phyloP scores from a whole-genome alignment of 2,888 invertebrate genomes.

The Thumatha senex region DNA sequence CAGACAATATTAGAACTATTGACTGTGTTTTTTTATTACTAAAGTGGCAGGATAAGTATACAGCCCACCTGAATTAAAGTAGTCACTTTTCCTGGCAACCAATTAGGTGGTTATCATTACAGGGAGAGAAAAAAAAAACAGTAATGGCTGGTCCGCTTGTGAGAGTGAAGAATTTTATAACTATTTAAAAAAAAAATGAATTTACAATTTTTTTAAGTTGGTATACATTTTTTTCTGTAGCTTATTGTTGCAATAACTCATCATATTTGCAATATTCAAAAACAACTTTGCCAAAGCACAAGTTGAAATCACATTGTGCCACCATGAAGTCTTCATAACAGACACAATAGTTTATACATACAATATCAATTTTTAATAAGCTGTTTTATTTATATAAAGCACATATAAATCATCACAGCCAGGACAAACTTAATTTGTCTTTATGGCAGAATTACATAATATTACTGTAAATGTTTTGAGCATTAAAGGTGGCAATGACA shows the following conservation, averaged over 20 bases:
- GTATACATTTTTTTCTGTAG: too few relatives aligned
- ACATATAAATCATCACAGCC: not conserved
- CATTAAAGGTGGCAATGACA: too few relatives aligned
- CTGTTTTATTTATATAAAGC: not conserved
- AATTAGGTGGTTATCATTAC: too few relatives aligned
- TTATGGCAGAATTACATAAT: not conserved
- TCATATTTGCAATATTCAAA: not conserved
- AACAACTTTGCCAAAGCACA: constrained; percentile 16
- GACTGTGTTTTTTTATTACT: too few relatives aligned
- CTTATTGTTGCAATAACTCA: too few relatives aligned
- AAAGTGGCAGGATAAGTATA: too few relatives aligned
- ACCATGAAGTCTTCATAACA: not conserved
- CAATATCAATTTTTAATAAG: too few relatives aligned
- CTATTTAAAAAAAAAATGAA: not conserved
- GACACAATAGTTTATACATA: too few relatives aligned
- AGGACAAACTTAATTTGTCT: not conserved
- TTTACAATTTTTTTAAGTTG: not conserved
- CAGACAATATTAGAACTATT: too few relatives aligned
- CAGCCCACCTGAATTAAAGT: too few relatives aligned
- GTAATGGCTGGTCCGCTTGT: not conserved
- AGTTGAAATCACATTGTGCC: constrained; percentile 17
- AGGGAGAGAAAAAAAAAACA: too few relatives aligned
- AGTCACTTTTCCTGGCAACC: too few relatives aligned
- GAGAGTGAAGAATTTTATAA: not conserved
- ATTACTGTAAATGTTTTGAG: not conserved